Percentiles rank a stretch among this genome's conserved stretches.
Evolutionary conservation across 2,797 vertebrate species (phyloP).

Genomic region (Apodemus agrarius): DNA sequence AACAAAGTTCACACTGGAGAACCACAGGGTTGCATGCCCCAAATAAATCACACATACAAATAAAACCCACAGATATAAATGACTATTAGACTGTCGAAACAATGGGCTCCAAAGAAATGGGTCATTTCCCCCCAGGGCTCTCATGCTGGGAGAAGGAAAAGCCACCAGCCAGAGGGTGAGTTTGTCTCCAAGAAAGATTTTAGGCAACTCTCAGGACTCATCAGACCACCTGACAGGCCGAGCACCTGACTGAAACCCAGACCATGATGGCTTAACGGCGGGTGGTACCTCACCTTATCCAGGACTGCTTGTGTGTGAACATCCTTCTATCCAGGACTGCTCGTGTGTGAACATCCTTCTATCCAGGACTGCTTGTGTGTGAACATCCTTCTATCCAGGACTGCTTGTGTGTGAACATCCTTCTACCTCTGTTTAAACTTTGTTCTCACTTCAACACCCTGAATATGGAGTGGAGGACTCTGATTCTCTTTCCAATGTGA

Average conservation of each 20-base stretch:
- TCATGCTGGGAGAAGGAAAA: neutral
- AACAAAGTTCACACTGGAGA: neutral
- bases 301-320: neutral
- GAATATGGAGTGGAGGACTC: neutral
- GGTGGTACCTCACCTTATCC: neutral
- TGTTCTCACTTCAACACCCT: neutral
- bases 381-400: too few species aligned
- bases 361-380: neutral
- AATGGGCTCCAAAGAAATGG: neutral
- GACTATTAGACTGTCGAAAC: neutral
- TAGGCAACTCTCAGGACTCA: neutral
- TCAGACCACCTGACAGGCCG: too few species aligned
- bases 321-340: too few species aligned
- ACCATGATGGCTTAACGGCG: neutral
- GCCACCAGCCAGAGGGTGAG: too few species aligned
- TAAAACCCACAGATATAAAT: neutral
- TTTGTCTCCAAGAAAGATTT: neutral
- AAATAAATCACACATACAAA: neutral
- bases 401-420: neutral
- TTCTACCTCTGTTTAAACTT: neutral
- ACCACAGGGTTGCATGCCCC: neutral
- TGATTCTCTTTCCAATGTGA: neutral
- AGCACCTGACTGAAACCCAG: neutral
- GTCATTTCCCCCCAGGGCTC: neutral
- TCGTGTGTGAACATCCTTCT: neutral